These are phyloP conservation scores for Irena cyanogastra DNA, from an alignment of 2,113 vertebrate species.

Conservation along the genomic window DNA sequence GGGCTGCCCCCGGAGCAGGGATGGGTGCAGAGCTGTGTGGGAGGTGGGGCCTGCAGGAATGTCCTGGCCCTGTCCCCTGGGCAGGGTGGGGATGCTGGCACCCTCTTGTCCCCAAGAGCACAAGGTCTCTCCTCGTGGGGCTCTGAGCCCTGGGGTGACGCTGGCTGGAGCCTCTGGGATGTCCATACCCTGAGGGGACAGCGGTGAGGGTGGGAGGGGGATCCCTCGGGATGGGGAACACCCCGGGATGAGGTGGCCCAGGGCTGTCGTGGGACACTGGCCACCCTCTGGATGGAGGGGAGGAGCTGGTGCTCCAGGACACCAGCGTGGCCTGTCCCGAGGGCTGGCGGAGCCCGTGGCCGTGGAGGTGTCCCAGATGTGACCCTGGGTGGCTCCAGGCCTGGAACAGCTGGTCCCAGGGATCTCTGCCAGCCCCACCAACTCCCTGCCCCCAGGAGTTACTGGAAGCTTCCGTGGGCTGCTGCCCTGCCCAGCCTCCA, in stretches of 20 bases:
- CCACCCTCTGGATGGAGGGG: neutral
- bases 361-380: accelerated
- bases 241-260: neutral
- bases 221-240: neutral
- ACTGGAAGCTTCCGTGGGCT: neutral
- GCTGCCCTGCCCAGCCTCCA: neutral
- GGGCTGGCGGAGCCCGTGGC: neutral
- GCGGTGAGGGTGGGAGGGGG: neutral
- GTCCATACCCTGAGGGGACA: neutral
- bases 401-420: accelerated
- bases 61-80: neutral
- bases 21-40: accelerated
- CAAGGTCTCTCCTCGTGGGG: accelerated
- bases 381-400: neutral
- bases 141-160: neutral
- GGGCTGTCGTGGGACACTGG: accelerated
- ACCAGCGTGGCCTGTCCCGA: accelerated
- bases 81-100: too few relatives aligned
- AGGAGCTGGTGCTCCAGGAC: neutral
- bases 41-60: neutral
- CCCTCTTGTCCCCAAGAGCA: neutral
- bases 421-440: neutral
- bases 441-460: neutral
- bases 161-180: neutral
- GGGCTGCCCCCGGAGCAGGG: accelerated